phyloP scores from a whole-genome alignment of 2,113 vertebrate genomes.

The Prinia subflava region DNA sequence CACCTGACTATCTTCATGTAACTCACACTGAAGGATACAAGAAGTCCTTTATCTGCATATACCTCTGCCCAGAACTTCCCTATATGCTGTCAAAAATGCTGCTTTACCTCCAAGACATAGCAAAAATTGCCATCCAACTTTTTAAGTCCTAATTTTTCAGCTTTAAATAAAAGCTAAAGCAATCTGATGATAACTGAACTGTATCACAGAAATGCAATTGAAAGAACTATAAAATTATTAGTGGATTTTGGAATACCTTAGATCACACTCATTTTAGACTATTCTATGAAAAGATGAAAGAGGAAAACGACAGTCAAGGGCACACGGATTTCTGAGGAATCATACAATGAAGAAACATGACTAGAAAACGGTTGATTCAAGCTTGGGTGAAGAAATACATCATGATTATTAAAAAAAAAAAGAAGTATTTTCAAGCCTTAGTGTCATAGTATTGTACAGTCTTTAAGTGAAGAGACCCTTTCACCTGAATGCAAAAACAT shows the following conservation, averaged over 20 bases:
- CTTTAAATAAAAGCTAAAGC: not conserved
- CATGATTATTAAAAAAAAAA: not conserved
- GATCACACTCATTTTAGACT: not conserved
- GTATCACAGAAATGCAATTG: not conserved
- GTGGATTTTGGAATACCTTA: not conserved
- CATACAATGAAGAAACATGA: not conserved
- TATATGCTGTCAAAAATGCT: not conserved
- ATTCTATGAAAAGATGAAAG: not conserved
- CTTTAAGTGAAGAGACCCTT: not conserved
- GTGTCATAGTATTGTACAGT: not conserved
- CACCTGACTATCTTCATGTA: not conserved
- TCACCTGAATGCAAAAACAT: not conserved
- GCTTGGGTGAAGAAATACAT: not conserved
- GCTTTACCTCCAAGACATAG: not conserved
- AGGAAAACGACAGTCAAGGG: not conserved
- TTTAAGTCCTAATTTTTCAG: not conserved
- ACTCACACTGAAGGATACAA: not conserved
- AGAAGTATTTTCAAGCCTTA: rapidly evolving
- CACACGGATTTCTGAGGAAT: not conserved
- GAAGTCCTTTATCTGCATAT: not conserved
- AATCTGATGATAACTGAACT: not conserved
- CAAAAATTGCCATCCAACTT: not conserved
- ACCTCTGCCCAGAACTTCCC: not conserved
- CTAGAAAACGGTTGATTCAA: not conserved
- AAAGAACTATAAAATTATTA: not conserved